phyloP scores from a whole-genome alignment of 2,888 invertebrate genomes.

The Xestia c-nigrum region DNA sequence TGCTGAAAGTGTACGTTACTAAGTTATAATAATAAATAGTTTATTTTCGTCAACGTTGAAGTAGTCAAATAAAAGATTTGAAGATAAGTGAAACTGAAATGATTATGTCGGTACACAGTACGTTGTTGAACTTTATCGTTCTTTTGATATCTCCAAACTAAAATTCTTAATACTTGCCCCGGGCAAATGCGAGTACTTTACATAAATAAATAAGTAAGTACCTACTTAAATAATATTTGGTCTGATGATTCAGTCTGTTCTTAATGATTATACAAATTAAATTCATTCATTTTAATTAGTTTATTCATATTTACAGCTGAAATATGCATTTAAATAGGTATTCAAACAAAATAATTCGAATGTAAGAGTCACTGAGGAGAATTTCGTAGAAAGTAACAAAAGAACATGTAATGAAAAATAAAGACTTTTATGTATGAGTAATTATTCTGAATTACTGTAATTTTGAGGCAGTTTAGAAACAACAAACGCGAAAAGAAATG shows the following conservation, averaged over 20 bases:
- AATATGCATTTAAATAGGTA: not conserved
- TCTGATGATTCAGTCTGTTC: not conserved
- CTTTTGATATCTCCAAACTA: conserved; percentile 16
- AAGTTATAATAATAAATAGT: not conserved
- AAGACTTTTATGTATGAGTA: not conserved
- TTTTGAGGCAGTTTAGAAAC: not conserved
- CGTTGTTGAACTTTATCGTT: not conserved
- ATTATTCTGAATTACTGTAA: not conserved
- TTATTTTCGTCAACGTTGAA: not conserved
- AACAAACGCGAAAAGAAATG: not conserved
- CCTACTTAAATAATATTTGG: not conserved
- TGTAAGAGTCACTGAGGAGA: not conserved
- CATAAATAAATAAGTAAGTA: not conserved
- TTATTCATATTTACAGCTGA: conserved; percentile 22
- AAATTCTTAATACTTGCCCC: not conserved
- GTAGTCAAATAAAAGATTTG: not conserved
- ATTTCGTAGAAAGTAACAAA: not conserved
- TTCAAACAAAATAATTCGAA: not conserved
- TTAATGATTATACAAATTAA: conserved; percentile 3
- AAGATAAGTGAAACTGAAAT: conserved; percentile 1
- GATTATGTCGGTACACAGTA: not conserved
- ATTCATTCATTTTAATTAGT: not conserved
- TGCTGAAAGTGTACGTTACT: not conserved
- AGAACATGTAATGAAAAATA: not conserved
- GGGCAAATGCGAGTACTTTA: not conserved